Conservation (phyloP, 2,888 invertebrate species). For the Incurvaria masculella region DNA sequence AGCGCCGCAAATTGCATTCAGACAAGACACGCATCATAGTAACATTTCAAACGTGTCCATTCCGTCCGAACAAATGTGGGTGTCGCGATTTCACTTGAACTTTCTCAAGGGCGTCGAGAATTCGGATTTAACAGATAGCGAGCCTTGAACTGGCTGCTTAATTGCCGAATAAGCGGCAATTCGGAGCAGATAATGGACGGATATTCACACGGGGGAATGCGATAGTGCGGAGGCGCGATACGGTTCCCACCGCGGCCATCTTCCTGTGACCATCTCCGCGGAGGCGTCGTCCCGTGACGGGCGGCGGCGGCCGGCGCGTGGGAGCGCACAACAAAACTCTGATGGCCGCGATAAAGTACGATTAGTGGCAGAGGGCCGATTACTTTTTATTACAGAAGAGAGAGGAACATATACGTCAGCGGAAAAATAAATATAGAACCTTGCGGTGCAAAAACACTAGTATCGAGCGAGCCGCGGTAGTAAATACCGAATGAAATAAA, state of each 20-base stretch:
- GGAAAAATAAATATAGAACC: too few species aligned
- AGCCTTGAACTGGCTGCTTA: not conserved
- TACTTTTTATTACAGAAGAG: too few species aligned
- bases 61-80: not conserved
- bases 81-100: not conserved
- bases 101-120: not conserved
- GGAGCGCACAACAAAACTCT: not conserved
- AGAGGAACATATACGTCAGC: too few species aligned
- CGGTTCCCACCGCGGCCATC: not conserved
- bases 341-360: not conserved
- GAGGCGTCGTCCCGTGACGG: not conserved
- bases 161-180: not conserved
- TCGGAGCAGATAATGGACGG: not conserved
- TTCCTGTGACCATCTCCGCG: not conserved
- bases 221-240: not conserved
- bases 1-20: not conserved
- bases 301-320: not conserved
- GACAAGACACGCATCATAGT: too few species aligned
- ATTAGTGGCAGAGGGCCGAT: too few species aligned
- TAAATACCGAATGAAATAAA: too few species aligned
- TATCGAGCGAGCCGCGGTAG: too few species aligned
- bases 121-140: not conserved
- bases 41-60: not conserved
- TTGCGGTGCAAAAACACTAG: too few species aligned
- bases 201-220: not conserved